Base-by-base conservation (phyloP, 2,113 vertebrate species). In the Carassius gibelio region DNA sequence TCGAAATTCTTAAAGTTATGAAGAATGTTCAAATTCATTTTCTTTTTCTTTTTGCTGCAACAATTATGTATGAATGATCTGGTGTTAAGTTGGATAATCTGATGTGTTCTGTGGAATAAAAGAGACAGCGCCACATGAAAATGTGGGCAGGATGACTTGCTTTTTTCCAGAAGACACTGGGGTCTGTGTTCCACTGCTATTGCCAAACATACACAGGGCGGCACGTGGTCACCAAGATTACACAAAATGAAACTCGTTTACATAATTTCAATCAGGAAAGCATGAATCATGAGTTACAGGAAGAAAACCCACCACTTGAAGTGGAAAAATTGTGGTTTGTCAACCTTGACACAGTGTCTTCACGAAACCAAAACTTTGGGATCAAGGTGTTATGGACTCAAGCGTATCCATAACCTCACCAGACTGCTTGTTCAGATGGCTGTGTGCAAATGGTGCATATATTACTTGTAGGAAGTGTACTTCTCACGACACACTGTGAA, bases 221-320 rank as follows among this genome's bases (percentile, higher is more conserved):
- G 52, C 83, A 83, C 84, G 13, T 30, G 82, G 69, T 85, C 36
- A 50, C 59, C 3, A 30, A 83, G 84, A 57, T 77, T 75, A 83
- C 82, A 85, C 81, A 88, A 83, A 68, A 62, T 52, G n/a, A 75
- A 85, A 75, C 45, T 48, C 59, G 84, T 84, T 79, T 84, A 85
- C 75, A 38, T 21, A 42, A 79, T 88, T 81, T 57, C 8, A 78
- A 69, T 42, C 9, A 13, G 74, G 74, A 81, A 76, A 59, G 57
- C 23, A 83, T 86, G 87, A 88, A 75, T 88, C 59, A 81, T 14
- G 64, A 83, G 34, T 48, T 26, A 52, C 77, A 81, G 23, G 57
- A 82, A 85, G 66, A 45, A 78, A 81, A 66, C 78, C 77, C 77
- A 75, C 17, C 0, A 50, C 14, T 66, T 26, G 34, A 72, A 80